Evolutionary conservation across 2,888 invertebrate species (phyloP).

Genomic region (Ichneumoninae sp.): DNA sequence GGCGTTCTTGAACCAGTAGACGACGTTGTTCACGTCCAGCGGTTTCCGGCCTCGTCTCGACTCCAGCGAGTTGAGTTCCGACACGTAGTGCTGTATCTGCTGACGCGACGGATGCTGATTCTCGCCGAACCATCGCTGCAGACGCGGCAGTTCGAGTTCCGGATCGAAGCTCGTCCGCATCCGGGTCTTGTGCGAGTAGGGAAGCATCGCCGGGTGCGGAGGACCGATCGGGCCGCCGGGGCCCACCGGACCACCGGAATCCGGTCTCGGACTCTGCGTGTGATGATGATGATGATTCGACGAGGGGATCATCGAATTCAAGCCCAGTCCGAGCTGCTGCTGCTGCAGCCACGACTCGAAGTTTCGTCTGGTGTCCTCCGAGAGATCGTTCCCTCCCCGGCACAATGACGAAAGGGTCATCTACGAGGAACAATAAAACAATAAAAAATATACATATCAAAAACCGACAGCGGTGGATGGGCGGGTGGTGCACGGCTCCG

Average conservation of each 20-base stretch:
- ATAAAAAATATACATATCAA: not conserved
- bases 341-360: conserved; percentile 93
- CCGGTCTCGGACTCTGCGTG: conserved; percentile 80
- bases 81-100: conserved; percentile 98
- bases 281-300: conserved; percentile 78
- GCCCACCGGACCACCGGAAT: conserved; percentile 84
- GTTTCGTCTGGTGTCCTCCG: conserved; percentile 93
- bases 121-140: conserved; percentile 98
- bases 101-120: conserved; percentile 99
- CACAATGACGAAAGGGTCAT: conserved; percentile 93
- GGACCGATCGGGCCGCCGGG: conserved; percentile 85
- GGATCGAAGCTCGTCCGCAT: conserved; percentile 99
- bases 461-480: too few species aligned
- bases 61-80: conserved; percentile 96
- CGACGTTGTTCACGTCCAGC: conserved; percentile 97
- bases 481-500: too few species aligned
- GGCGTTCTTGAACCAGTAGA: conserved; percentile 99
- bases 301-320: conserved; percentile 78
- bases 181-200: conserved; percentile 91
- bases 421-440: conserved; percentile 85
- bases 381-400: conserved; percentile 91
- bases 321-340: conserved; percentile 80
- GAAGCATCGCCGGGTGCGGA: conserved; percentile 89
- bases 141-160: conserved; percentile 96
- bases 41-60: conserved; percentile 97